A percentile compares a stretch with the other conserved stretches of the same genome.
phyloP scores from a whole-genome alignment of 2,113 vertebrate species.

The Columba janthina region DNA sequence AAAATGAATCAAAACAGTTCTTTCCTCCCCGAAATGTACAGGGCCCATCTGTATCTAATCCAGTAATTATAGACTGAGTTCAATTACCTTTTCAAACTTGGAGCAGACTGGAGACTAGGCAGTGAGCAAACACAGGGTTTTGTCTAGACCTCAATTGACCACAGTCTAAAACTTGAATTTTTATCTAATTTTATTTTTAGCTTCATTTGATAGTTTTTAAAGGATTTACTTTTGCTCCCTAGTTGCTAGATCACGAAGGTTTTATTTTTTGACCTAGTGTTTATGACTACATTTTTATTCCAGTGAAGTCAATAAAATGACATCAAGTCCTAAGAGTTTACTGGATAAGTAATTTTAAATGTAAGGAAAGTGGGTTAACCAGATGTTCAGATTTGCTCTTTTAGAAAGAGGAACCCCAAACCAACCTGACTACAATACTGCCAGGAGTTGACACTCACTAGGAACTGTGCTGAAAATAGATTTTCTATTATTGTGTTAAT shows the following conservation, averaged over 20 bases:
- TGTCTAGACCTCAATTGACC: slow-evolving; percentile 89
- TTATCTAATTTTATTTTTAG: slow-evolving; percentile 81
- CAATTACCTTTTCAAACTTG: slow-evolving; percentile 89
- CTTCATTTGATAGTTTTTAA: slow-evolving; percentile 71
- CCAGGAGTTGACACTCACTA: not conserved
- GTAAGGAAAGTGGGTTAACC: not conserved
- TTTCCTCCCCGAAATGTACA: slow-evolving; percentile 80
- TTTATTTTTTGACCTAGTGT: not conserved
- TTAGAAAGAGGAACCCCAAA: not conserved
- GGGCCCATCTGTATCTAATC: slow-evolving; percentile 91
- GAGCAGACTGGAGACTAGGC: slow-evolving; percentile 86
- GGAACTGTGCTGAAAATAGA: not conserved
- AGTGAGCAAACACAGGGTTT: slow-evolving; percentile 82
- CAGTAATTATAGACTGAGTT: slow-evolving; percentile 88
- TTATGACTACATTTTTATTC: not conserved
- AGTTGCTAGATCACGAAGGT: slow-evolving; percentile 5
- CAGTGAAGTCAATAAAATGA: not conserved
- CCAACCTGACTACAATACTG: not conserved
- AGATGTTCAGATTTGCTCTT: not conserved
- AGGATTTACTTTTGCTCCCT: slow-evolving; percentile 71
- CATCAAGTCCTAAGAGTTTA: not conserved
- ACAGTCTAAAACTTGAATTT: slow-evolving; percentile 87
- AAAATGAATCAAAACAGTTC: slow-evolving; percentile 87
- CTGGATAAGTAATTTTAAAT: not conserved
- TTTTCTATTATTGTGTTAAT: not conserved